Conservation (phyloP, 2,888 invertebrate species). For the Polydesmus complanatus region DNA sequence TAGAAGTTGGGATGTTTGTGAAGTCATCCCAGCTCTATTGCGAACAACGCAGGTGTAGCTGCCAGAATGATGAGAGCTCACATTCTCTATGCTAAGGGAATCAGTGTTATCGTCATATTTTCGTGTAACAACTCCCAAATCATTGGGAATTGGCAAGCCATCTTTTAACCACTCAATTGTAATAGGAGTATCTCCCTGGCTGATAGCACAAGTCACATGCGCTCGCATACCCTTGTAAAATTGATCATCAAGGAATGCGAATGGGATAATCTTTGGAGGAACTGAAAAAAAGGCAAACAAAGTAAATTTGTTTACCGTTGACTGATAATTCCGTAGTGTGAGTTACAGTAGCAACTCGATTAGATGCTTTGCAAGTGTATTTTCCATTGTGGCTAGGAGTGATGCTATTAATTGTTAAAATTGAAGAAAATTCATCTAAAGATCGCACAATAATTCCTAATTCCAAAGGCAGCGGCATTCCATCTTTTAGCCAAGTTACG, state of each 20-base stretch:
- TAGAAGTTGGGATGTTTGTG: conserved; percentile 21
- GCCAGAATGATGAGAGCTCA: conserved; percentile 21
- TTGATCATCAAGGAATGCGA: conserved; percentile 54
- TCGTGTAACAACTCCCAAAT: conserved; percentile 21
- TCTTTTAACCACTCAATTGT: conserved; percentile 18
- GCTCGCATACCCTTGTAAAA: conserved; percentile 24
- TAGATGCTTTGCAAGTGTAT: conserved; percentile 63
- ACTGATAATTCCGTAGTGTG: conserved; percentile 65
- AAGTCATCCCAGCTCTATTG: conserved; percentile 21
- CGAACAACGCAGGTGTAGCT: conserved; percentile 18
- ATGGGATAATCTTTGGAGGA: conserved; percentile 54
- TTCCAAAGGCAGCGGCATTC: conserved; percentile 39
- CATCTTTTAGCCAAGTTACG: conserved; percentile 71
- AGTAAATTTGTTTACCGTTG: conserved; percentile 48
- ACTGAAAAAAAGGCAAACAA: conserved; percentile 36
- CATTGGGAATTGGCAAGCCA: conserved; percentile 12
- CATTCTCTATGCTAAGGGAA: conserved; percentile 24
- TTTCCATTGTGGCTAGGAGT: conserved; percentile 60
- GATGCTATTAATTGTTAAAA: conserved; percentile 61
- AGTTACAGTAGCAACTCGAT: conserved; percentile 62
- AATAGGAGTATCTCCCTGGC: conserved; percentile 19
- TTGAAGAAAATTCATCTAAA: conserved; percentile 55
- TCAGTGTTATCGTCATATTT: conserved; percentile 21
- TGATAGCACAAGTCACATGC: conserved; percentile 18
- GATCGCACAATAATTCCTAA: conserved; percentile 15